phyloP scores from a whole-genome alignment of 2,888 invertebrate genomes.

The Caradrina clavipalpis region DNA sequence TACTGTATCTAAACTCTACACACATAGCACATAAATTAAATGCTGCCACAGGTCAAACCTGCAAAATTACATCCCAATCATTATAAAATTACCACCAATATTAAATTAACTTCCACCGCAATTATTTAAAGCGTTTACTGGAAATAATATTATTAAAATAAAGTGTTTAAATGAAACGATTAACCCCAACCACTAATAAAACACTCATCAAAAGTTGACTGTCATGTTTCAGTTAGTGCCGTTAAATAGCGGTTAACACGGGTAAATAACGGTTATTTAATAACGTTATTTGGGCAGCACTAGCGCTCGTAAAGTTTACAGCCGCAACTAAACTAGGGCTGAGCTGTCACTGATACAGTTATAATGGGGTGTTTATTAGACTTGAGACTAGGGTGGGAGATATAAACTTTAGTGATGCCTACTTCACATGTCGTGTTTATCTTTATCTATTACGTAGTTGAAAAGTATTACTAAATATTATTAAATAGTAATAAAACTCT shows the following conservation, averaged over 20 bases:
- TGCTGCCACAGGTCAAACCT: background rate
- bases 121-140: constrained; percentile 10
- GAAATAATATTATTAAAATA: constrained; percentile 20
- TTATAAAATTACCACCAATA: constrained; percentile 6
- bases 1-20: too few species aligned
- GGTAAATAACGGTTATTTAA: constrained; percentile 46
- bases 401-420: constrained; percentile 23
- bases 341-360: constrained; percentile 57
- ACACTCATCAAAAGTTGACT: constrained; percentile 28
- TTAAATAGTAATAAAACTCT: too few species aligned
- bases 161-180: constrained; percentile 36
- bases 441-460: background rate
- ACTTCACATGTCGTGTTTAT: constrained; percentile 29
- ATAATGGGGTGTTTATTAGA: constrained; percentile 58
- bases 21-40: too few species aligned
- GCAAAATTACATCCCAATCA: constrained; percentile 8
- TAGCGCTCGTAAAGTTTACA: constrained; percentile 61
- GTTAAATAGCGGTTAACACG: constrained; percentile 51
- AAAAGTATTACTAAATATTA: too few species aligned
- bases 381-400: constrained; percentile 9
- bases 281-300: constrained; percentile 43
- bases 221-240: constrained; percentile 46
- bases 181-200: constrained; percentile 41
- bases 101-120: constrained; percentile 22
- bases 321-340: constrained; percentile 48